Percentiles rank a stretch among this genome's conserved stretches.
These are phyloP conservation scores for Dryas iulia DNA, from an alignment of 1,140 invertebrate species.

Conservation along the genomic window DNA sequence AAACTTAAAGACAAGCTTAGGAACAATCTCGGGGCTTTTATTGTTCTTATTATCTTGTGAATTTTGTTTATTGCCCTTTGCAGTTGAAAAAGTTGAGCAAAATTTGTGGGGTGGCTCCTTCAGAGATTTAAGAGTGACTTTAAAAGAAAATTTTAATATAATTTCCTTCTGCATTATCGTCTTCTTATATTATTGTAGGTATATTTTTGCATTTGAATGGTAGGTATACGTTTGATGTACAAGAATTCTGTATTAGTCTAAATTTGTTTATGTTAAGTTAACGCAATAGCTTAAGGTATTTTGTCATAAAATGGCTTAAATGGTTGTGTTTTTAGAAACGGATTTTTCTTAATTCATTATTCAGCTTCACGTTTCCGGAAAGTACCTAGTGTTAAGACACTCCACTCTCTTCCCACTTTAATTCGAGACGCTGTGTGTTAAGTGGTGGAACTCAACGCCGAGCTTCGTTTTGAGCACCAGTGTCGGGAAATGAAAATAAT, in stretches of 20 bases:
- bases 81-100: conserved; percentile 24
- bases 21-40: conserved; percentile 27
- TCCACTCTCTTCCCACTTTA: no score
- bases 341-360: no score
- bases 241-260: neutral
- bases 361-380: no score
- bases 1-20: conserved; percentile 22
- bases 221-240: neutral
- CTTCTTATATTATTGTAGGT: neutral
- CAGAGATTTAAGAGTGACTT: conserved; percentile 5
- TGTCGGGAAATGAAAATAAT: no score
- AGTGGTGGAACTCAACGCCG: no score
- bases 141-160: conserved; percentile 6
- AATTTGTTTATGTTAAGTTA: no score
- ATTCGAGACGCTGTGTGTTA: no score
- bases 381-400: no score
- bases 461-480: no score
- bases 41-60: conserved; percentile 32
- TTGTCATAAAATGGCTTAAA: no score
- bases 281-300: no score
- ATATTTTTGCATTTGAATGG: neutral
- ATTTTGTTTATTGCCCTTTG: conserved; percentile 27
- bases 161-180: neutral
- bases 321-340: no score
- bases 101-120: conserved; percentile 16